These are phyloP conservation scores for Chunga burmeisteri DNA, from an alignment of 2,113 vertebrate species.

Conservation along the genomic window DNA sequence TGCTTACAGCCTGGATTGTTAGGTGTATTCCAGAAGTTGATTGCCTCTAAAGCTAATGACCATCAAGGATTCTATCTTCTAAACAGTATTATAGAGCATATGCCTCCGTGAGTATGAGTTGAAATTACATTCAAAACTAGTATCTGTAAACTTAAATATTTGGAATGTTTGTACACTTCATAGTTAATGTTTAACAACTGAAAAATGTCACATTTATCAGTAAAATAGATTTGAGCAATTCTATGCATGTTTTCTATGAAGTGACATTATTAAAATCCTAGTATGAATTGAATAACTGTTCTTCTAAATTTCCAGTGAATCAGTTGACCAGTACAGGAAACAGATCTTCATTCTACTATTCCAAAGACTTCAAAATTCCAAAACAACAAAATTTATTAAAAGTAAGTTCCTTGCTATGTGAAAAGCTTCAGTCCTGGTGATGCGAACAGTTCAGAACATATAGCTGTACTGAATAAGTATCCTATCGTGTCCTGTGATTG, in stretches of 20 bases:
- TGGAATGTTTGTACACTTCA: neutral
- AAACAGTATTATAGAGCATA: conserved; percentile 95
- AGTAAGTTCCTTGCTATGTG: conserved; percentile 80
- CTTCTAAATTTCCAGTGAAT: conserved; percentile 79
- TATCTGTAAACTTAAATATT: neutral
- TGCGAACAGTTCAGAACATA: neutral
- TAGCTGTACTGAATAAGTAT: neutral
- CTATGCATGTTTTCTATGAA: neutral
- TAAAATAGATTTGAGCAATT: neutral
- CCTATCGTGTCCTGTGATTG: rapidly evolving
- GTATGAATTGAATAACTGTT: neutral
- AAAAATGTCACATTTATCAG: neutral
- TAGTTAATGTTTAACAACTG: neutral
- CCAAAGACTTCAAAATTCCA: conserved; percentile 97
- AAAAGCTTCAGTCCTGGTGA: neutral
- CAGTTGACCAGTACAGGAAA: conserved; percentile 92
- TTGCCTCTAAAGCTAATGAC: conserved; percentile 97
- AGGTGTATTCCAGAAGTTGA: conserved; percentile 97
- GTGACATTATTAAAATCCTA: neutral
- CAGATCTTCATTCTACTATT: conserved; percentile 98
- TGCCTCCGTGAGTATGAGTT: conserved; percentile 87
- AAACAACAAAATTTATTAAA: conserved; percentile 98
- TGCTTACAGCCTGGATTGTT: conserved; percentile 88
- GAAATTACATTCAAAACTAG: neutral
- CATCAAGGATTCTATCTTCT: conserved; percentile 98